Conservation (phyloP, 2,888 invertebrate species). For the Loripinus fragilis region DNA sequence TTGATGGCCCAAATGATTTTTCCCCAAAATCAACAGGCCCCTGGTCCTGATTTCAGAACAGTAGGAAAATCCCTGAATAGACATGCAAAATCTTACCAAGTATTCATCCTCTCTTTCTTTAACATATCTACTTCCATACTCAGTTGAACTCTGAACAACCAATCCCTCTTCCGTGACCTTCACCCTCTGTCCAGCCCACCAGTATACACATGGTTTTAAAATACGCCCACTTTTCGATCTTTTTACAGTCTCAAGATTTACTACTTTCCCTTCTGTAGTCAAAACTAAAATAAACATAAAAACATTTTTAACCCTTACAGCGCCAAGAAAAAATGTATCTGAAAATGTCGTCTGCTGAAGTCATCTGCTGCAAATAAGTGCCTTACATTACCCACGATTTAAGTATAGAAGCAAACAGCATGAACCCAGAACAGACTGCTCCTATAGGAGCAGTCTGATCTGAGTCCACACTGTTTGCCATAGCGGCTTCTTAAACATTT, state of each 20-base stretch:
- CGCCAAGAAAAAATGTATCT: too few relatives aligned
- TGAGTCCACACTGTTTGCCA: too few relatives aligned
- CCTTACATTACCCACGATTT: too few relatives aligned
- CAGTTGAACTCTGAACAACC: constrained; percentile 46
- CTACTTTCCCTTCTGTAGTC: constrained; percentile 57
- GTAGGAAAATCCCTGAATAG: too few relatives aligned
- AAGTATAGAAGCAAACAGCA: background rate
- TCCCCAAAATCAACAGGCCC: too few relatives aligned
- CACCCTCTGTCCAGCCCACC: constrained; percentile 71
- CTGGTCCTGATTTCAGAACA: too few relatives aligned
- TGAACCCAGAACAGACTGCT: background rate
- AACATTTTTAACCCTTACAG: background rate
- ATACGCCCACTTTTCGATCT: constrained; percentile 71
- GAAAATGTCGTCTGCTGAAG: too few relatives aligned
- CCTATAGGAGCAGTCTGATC: background rate
- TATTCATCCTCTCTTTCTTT: constrained; percentile 47
- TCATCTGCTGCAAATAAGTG: too few relatives aligned
- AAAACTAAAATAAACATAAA: constrained; percentile 46
- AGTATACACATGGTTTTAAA: constrained; percentile 70
- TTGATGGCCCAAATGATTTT: too few relatives aligned
- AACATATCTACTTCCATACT: constrained; percentile 48
- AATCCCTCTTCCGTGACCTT: constrained; percentile 47
- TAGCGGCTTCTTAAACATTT: too few relatives aligned
- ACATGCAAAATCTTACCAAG: constrained; percentile 30
- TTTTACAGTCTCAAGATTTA: constrained; percentile 61